Evolutionary conservation across 2,797 vertebrate genomes (phyloP), one percentile per base, ranked within the genome.

Genomic region (Etheostoma perlongum): DNA sequence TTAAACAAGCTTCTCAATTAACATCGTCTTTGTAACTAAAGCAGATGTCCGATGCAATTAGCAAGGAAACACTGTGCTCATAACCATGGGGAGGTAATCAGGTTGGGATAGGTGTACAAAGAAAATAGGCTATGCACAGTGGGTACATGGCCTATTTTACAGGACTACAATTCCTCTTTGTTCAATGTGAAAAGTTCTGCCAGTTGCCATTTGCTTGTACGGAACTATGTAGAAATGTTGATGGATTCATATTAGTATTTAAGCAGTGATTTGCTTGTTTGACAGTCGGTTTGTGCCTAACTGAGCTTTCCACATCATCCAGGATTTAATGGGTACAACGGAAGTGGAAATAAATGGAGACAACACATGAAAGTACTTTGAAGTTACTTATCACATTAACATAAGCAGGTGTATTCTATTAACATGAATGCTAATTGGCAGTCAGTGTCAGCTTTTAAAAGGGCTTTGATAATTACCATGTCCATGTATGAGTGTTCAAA

Each of bases 401-500:
- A 87, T 76, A 54, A 78, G 73, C 76, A 83, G 82, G 81, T 85
- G 76, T 66, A 64, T 62, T 76, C 69, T 60, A 84, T 73, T 72
- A 72, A 81, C 51, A 55, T 51, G 47, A 68, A 84, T 81, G 61
- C 77, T 85, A 88, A 89, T 91, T 81, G 84, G 67, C 74, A 76
- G 72, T 67, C 58, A 57, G 53, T 49, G 65, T 82, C 54, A 71
- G 63, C 67, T 72, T 80, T 68, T 76, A 83, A 85, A 67, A 30
- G 51, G 75, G 76, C 53, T 79, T 27, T 52, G 30, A 74, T 78
- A 71, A 84, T 82, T 47, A 58, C 36, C 25, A 21, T 3, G 18
- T 76, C 49, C 23, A 33, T 40, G 42, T 81, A 67, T 25, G 76
- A 72, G 49, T 33, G 55, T 76, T 84, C 60, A 85, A 67, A 79